A percentile compares a stretch with the other conserved stretches of the same genome.
These are phyloP conservation scores for Parochlus steinenii DNA, from an alignment of 2,888 invertebrate species.

Conservation along the genomic window DNA sequence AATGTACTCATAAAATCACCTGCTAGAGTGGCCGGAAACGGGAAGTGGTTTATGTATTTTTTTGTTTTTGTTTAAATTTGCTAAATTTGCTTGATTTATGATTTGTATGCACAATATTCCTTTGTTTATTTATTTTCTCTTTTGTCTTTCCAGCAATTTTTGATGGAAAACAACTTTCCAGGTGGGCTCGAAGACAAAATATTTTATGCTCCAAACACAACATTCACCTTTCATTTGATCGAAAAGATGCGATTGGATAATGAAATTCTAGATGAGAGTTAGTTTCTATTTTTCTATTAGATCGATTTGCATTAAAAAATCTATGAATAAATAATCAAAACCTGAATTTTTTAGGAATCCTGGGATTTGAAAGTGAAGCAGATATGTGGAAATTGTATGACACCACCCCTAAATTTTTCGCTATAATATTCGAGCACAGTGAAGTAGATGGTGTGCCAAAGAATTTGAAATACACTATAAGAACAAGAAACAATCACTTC, in stretches of 20 bases:
- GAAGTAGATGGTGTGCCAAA: conserved; percentile 17
- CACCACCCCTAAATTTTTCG: conserved; percentile 1
- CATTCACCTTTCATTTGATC: conserved; percentile 6
- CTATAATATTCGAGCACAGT: not conserved
- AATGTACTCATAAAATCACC: no score
- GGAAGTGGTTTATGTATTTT: no score
- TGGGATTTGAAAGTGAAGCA: conserved; percentile 4
- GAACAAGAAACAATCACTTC: conserved; percentile 26
- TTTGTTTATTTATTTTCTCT: not conserved
- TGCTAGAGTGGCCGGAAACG: no score
- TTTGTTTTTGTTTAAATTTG: no score
- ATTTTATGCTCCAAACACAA: conserved; percentile 8
- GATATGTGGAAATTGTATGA: conserved; percentile 8
- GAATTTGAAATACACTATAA: conserved; percentile 32
- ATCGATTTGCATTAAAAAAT: no score
- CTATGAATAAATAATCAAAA: no score
- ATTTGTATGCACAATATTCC: conserved; percentile 3
- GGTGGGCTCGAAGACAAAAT: conserved; percentile 9
- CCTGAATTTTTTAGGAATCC: no score
- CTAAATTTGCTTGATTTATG: no score
- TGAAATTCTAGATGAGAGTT: conserved; percentile 4
- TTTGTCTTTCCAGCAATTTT: conserved; percentile 4
- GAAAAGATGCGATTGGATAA: conserved; percentile 4
- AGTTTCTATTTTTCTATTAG: no score
- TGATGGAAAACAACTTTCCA: conserved; percentile 11